phyloP scores from a whole-genome alignment of 2,113 vertebrate genomes.

The Ancistrus triradiatus region DNA sequence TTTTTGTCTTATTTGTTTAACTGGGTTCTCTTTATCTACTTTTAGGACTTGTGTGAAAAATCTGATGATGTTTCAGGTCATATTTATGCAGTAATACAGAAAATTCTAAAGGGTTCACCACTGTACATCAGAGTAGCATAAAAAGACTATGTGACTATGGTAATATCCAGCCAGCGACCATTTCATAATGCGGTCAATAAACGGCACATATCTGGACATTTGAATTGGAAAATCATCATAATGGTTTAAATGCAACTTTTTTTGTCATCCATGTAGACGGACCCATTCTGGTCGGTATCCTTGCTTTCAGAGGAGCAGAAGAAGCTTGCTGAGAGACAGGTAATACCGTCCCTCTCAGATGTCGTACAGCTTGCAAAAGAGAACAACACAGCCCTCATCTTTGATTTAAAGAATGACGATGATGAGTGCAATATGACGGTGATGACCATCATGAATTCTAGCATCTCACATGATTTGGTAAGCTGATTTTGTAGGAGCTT shows the following conservation, averaged over 20 bases:
- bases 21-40: too few species aligned
- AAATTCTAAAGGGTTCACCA: too few species aligned
- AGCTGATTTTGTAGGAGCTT: slow-evolving; percentile 32
- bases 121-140: too few species aligned
- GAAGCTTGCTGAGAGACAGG: slow-evolving; percentile 59
- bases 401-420: slow-evolving; percentile 76
- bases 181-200: too few species aligned
- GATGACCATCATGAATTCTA: slow-evolving; percentile 58
- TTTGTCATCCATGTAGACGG: slow-evolving; percentile 61
- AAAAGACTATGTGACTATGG: too few species aligned
- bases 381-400: slow-evolving; percentile 78
- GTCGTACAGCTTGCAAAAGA: slow-evolving; percentile 62
- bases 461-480: slow-evolving; percentile 68
- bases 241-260: background rate
- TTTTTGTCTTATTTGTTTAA: too few species aligned
- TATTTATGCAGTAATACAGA: too few species aligned
- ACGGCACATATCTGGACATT: too few species aligned
- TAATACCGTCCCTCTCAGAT: slow-evolving; percentile 67
- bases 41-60: too few species aligned
- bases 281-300: slow-evolving; percentile 71
- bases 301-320: slow-evolving; percentile 64
- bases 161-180: too few species aligned
- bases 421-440: slow-evolving; percentile 66
- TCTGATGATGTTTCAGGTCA: too few species aligned
- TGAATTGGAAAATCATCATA: background rate